These are phyloP conservation scores for Platycnemis pennipes DNA, from an alignment of 2,888 invertebrate species.

Conservation along the genomic window DNA sequence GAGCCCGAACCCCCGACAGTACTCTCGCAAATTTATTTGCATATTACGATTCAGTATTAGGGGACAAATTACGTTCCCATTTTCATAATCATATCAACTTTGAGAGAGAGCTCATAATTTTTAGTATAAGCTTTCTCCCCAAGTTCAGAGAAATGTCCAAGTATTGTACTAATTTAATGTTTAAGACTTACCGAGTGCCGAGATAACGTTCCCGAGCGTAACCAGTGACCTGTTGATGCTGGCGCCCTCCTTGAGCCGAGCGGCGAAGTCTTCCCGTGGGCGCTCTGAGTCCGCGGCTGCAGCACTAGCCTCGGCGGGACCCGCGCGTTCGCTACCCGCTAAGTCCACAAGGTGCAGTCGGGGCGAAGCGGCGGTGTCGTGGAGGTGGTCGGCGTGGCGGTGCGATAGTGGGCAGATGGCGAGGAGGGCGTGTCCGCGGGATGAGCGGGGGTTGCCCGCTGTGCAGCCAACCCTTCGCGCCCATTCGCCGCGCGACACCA, in stretches of 20 bases:
- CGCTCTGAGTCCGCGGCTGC: conserved; percentile 65
- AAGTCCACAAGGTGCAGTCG: conserved; percentile 79
- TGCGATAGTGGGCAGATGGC: conserved; percentile 81
- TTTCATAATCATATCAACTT: no score
- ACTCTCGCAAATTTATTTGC: no score
- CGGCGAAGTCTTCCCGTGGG: conserved; percentile 76
- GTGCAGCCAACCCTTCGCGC: conserved; percentile 87
- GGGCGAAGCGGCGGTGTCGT: conserved; percentile 78
- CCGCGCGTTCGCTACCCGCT: conserved; percentile 85
- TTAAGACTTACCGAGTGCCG: conserved; percentile 84
- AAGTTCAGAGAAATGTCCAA: no score
- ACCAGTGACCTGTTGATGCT: conserved; percentile 91
- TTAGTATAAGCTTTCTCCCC: no score
- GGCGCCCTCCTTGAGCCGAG: conserved; percentile 79
- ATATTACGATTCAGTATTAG: no score
- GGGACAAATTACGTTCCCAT: no score
- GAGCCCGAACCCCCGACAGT: no score
- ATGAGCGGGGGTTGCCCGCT: conserved; percentile 85
- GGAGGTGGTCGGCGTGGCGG: conserved; percentile 82
- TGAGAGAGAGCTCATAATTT: no score
- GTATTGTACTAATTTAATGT: no score
- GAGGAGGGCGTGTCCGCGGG: conserved; percentile 82
- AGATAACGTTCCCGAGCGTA: conserved; percentile 90
- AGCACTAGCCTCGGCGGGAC: conserved; percentile 78
- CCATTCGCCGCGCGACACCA: conserved; percentile 83